Percentiles rank a stretch among this genome's conserved stretches.
Evolutionary conservation across 2,113 vertebrate species (phyloP).

Genomic region (Puma concolor): DNA sequence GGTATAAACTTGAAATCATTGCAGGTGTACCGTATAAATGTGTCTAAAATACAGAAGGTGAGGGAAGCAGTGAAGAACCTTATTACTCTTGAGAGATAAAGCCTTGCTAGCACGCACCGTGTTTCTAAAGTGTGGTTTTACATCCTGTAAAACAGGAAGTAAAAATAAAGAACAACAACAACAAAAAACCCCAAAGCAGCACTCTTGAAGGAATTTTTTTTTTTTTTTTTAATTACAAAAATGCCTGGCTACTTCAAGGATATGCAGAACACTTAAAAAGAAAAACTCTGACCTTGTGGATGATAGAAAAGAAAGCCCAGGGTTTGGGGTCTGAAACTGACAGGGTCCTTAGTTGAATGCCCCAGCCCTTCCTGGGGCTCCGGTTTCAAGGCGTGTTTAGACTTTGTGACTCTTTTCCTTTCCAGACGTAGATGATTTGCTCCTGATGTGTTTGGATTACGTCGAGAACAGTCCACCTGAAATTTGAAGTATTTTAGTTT

Average conservation of each 20-base stretch:
- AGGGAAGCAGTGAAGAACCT: conserved; percentile 5
- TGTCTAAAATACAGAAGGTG: background rate
- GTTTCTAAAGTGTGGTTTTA: conserved; percentile 66
- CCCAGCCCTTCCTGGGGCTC: background rate
- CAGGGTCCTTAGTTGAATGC: background rate
- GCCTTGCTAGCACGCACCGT: background rate
- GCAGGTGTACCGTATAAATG: background rate
- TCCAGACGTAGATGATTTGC: background rate
- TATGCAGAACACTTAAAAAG: background rate
- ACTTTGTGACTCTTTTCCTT: background rate
- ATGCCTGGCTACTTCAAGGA: background rate
- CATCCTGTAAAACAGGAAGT: conserved; percentile 73
- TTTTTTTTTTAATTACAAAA: conserved; percentile 12
- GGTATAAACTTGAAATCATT: conserved; percentile 24
- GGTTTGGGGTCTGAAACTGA: background rate
- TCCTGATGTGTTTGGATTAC: background rate
- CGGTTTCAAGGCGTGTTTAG: background rate
- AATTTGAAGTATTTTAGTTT: conserved; percentile 5
- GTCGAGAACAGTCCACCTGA: background rate
- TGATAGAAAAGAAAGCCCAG: conserved; percentile 13
- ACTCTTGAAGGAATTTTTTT: conserved; percentile 46
- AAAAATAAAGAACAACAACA: conserved; percentile 32
- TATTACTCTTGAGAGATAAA: conserved; percentile 33
- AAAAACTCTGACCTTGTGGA: background rate
- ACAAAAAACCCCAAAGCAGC: background rate